Base-by-base conservation (phyloP, 2,888 invertebrate genomes). In the Anodontia alba region DNA sequence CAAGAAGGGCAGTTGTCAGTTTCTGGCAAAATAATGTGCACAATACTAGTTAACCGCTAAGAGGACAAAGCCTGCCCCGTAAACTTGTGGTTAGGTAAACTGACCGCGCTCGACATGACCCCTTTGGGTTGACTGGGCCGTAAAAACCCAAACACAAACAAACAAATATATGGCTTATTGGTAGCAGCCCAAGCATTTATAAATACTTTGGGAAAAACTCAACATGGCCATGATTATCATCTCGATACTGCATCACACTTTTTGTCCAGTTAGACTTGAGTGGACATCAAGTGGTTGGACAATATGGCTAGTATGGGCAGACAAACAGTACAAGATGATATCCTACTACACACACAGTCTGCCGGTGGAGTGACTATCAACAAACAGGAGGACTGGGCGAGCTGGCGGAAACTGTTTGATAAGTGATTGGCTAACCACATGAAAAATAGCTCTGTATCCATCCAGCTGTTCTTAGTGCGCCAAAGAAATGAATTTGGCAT, bases 381-480 rank as follows among this genome's bases (percentile, higher is more conserved):
- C 79, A 74, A 77, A 79, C 15, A 81, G 46, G 29, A 81, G 23
- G 12, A 84, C 69, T 0, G 84, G 81, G 7, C 49, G 42, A 17
- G n/a, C n/a, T 15, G 81, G 69, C 0, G 66, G 5, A 33, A 70
- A 54, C 0, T 36, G 29, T 66, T 42, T 0, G 78, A 49, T 43
- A 57, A 68, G 1, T 49, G 17, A 31, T 46, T 54, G 26, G 75
- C 66, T 15, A 71, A 54, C 33, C 68, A 26, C 17, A 83, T 51
- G 69, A 78, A 83, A 0, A 49, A 26, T 29, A 73, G 42, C 70
- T 83, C 81, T 15, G 83, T 54, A n/a, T 82, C 77, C 84, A 87
- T 80, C 84, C 81, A 87, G 1, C 87, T 83, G 42, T 81, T 78
- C 7, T 70, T 26, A 0, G 73, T 38, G 15, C 70, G 74, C 3